These are phyloP conservation scores for Hippocampus kuda DNA, from an alignment of 2,797 vertebrate genomes.

Conservation along the genomic window DNA sequence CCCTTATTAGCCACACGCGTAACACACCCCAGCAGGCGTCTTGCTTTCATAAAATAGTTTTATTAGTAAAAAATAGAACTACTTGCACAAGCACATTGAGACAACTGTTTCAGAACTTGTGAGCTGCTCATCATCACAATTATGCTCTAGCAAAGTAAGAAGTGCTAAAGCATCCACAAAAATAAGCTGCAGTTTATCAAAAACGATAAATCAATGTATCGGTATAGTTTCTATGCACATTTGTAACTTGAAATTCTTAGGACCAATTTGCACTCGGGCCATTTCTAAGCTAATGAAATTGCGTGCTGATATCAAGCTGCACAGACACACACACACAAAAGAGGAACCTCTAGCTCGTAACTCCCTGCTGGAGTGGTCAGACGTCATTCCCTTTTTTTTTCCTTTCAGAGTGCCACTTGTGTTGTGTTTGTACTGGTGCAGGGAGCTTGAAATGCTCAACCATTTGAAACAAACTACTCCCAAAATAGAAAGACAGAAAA, in stretches of 20 bases:
- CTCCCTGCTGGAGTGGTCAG: slow-evolving; percentile 44
- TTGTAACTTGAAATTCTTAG: slow-evolving; percentile 44
- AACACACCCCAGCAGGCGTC: slow-evolving; percentile 18
- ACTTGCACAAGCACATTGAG: slow-evolving; percentile 77
- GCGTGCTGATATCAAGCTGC: slow-evolving; percentile 63
- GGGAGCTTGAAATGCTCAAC: slow-evolving; percentile 46
- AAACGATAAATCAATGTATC: slow-evolving; percentile 54
- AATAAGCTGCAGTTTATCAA: slow-evolving; percentile 69
- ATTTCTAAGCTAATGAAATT: slow-evolving; percentile 60
- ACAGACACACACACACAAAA: slow-evolving; percentile 50
- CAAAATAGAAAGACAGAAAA: slow-evolving; percentile 56
- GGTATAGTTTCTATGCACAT: slow-evolving; percentile 52
- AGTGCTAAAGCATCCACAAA: slow-evolving; percentile 73
- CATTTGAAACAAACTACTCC: slow-evolving; percentile 56
- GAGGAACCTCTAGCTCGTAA: slow-evolving; percentile 41
- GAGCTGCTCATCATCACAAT: slow-evolving; percentile 65
- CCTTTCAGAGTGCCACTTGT: slow-evolving; percentile 40
- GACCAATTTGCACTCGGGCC: slow-evolving; percentile 58
- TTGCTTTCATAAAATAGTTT: slow-evolving; percentile 75
- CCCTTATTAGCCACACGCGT: slow-evolving; percentile 20
- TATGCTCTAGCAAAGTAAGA: slow-evolving; percentile 70
- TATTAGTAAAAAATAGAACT: slow-evolving; percentile 82
- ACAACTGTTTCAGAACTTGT: slow-evolving; percentile 69
- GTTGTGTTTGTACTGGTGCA: slow-evolving; percentile 49
- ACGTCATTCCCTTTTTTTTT: slow-evolving; percentile 31